These are phyloP conservation scores for Morpho helenor DNA, from an alignment of 2,888 invertebrate species.

Conservation along the genomic window DNA sequence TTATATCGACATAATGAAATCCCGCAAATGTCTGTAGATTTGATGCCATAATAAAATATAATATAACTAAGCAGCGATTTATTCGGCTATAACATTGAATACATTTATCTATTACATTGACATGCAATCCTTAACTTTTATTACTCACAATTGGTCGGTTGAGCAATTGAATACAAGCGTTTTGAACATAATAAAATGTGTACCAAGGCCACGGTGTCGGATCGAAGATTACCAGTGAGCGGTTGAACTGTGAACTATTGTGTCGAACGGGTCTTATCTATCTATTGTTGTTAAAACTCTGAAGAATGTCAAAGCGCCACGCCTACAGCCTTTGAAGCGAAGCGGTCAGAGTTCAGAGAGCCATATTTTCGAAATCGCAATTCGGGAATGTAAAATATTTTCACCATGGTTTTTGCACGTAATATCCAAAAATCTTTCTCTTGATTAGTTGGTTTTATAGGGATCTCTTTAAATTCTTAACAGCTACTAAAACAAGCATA, in stretches of 20 bases:
- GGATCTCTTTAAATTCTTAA: no score
- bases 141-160: slow-evolving; percentile 22
- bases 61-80: slow-evolving; percentile 3
- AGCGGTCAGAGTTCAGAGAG: slow-evolving; percentile 35
- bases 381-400: not conserved
- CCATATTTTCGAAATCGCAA: not conserved
- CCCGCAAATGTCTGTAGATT: slow-evolving; percentile 3
- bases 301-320: slow-evolving; percentile 67
- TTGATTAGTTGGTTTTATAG: no score
- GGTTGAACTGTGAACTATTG: slow-evolving; percentile 74
- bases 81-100: slow-evolving; percentile 2
- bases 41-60: not conserved
- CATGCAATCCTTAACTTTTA: slow-evolving; percentile 12
- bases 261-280: slow-evolving; percentile 40
- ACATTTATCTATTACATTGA: slow-evolving; percentile 10
- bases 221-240: slow-evolving; percentile 61
- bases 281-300: slow-evolving; percentile 50
- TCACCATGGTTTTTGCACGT: no score
- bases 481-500: no score
- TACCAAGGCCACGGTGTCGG: slow-evolving; percentile 69
- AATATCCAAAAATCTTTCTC: no score
- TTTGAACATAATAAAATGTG: slow-evolving; percentile 45
- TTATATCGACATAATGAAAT: not conserved
- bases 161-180: slow-evolving; percentile 41
- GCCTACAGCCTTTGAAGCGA: slow-evolving; percentile 41